Base-by-base conservation (phyloP, 2,888 invertebrate genomes). In the Nemotelus pantherinus region DNA sequence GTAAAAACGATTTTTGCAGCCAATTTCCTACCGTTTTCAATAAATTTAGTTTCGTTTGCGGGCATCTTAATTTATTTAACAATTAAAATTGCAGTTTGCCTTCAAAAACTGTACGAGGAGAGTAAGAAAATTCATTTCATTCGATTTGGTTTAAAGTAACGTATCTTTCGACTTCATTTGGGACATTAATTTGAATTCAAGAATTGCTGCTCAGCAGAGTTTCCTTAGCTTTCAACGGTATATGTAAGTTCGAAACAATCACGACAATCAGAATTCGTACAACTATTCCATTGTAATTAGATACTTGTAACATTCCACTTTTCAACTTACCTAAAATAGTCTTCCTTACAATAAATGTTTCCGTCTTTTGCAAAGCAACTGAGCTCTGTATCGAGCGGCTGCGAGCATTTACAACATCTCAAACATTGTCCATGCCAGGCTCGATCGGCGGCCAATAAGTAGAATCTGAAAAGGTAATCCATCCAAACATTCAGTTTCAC, bases 311-410 rank as follows among this genome's bases (percentile, higher is more conserved):
- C 53, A 58, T 58, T 57, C 58, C 57, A 58, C 5, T 48, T 43
- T 43, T 43, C 25, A 7, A 74, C 88, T 88, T 87, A 96, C 97
- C 96, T 93, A 88, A 95, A 95, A 86, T 97, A 97, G 87, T 97
- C 97, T 84, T 96, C 95, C 86, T 96, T 96, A 90, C 97, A 97
- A 88, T 95, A 97, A 83, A 97, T 96, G 85, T 93, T 93, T 76
- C 95, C 95, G 83, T 96, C 95, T 81, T 95, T 89, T 7, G 95
- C 93, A 87, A 96, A 97, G 88, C 97, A 97, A 82, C 95, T 95
- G 80, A 94, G 89, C 85, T 96, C 95, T 5, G 94, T 91, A 86
- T 96, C 96, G 80, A 97, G 89, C 5, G 94, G 93, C 81, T 94
- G 88, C 77, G 94, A 92, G 85, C 97, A 97, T 85, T 95, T 93